phyloP scores from a whole-genome alignment of 2,113 vertebrate genomes.

The Lampris megalopsis region DNA sequence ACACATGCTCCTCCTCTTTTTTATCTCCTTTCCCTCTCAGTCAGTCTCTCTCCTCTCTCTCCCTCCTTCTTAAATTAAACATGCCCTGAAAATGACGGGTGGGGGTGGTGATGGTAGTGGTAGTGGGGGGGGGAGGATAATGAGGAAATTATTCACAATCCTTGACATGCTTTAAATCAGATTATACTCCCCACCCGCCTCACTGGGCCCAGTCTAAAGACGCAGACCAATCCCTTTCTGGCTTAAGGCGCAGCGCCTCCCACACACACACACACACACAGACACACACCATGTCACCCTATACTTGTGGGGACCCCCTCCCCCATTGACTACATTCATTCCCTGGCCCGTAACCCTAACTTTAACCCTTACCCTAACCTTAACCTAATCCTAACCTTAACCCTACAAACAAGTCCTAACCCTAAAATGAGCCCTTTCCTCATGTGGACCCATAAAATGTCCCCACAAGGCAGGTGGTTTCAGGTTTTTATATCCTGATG shows the following conservation, averaged over 20 bases:
- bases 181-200: slow-evolving; percentile 73
- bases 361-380: too few relatives aligned
- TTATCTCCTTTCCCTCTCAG: too few relatives aligned
- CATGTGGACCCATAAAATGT: too few relatives aligned
- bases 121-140: slow-evolving; percentile 65
- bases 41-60: not conserved
- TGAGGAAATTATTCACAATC: slow-evolving; percentile 81
- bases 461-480: too few relatives aligned
- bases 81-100: slow-evolving; percentile 75
- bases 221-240: slow-evolving; percentile 71
- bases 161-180: slow-evolving; percentile 82
- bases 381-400: too few relatives aligned
- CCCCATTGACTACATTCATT: too few relatives aligned
- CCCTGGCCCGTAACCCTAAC: too few relatives aligned
- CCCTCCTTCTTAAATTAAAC: slow-evolving; percentile 76
- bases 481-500: too few relatives aligned
- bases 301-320: too few relatives aligned
- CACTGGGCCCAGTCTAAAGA: slow-evolving; percentile 61
- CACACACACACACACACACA: slow-evolving; percentile 30
- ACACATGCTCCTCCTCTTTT: not conserved
- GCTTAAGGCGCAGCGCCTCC: slow-evolving; percentile 57
- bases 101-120: slow-evolving; percentile 55
- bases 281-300: slow-evolving; percentile 31
- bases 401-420: too few relatives aligned
- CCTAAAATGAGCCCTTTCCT: too few relatives aligned